phyloP scores from a whole-genome alignment of 2,113 vertebrate genomes.

The Cephalophus harveyi region DNA sequence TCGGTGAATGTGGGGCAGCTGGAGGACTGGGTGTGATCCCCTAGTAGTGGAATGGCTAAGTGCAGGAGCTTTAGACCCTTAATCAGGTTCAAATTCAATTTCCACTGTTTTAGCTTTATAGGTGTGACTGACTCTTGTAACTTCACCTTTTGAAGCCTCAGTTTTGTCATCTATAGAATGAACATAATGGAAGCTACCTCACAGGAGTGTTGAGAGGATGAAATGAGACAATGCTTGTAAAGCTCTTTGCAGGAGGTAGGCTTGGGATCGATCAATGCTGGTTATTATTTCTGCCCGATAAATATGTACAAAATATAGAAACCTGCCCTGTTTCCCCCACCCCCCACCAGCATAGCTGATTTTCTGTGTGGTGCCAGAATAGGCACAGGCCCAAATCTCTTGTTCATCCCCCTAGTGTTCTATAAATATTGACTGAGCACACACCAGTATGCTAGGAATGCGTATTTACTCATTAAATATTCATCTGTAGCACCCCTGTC shows the following conservation, averaged over 20 bases:
- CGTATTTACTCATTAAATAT: background rate
- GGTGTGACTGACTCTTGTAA: background rate
- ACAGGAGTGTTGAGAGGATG: background rate
- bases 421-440: background rate
- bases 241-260: constrained; percentile 43
- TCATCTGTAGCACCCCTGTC: background rate
- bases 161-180: background rate
- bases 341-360: background rate
- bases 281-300: background rate
- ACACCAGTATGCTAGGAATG: background rate
- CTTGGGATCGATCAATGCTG: background rate
- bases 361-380: background rate
- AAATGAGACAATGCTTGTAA: background rate
- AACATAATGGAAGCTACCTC: background rate
- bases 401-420: background rate
- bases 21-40: background rate
- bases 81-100: background rate
- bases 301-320: background rate
- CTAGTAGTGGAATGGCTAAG: background rate
- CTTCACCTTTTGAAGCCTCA: background rate
- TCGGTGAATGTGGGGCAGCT: background rate
- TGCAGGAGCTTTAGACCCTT: background rate
- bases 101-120: background rate
- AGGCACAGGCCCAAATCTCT: background rate
- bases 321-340: background rate